Evolutionary conservation across 2,113 vertebrate species (phyloP), one percentile per base, ranked within the genome.

Genomic region (Gnathonemus echidnorhynchus): DNA sequence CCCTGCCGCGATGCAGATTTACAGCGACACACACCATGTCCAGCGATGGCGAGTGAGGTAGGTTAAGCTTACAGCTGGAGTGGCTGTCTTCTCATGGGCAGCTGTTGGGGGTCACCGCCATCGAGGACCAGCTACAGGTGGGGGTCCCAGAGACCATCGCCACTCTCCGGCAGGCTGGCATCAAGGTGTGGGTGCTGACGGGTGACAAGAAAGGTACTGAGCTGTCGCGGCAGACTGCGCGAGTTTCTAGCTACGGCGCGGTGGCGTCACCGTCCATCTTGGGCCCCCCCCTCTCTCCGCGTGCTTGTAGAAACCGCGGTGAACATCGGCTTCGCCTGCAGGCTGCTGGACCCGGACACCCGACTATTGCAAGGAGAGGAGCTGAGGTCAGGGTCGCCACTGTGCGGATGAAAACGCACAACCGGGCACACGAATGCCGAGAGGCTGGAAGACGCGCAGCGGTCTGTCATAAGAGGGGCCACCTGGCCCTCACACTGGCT

Each of bases 111-210:
- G 97, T 95, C 92, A 99, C 98, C 0, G 98, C 97, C 88, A 98
- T 99, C 0, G 98, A 99, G 93, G 98, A 99, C 93, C 97, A 94
- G 53, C 94, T 99, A 24, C 98, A 99, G 89, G 96, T 98, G 0
- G 95, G 96, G 0, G 98, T 98, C 50, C 96, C 96, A 0, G 97
- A 99, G 91, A 98, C 98, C 62, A 98, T 99, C 92, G 91, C 95
- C 50, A 92, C 95, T n/a, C 96, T 99, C 88, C 95, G 95, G 93
- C 92, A 95, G 88, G 97, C 96, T 24, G 97, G 97, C 52, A 93
- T 99, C 66, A 98, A 98, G 94, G 95, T 99, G 31, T 99, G 98
- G 98, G 96, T 99, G 74, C 95, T 99, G 83, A 99, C 98, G 0
- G 98, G 98, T 92, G 98, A 99, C 94, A 99, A 99, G 93, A 97